Evolutionary conservation across 2,888 invertebrate genomes (phyloP), one percentile per base, ranked within the genome.

Genomic region (Ischnus inquisitorius): DNA sequence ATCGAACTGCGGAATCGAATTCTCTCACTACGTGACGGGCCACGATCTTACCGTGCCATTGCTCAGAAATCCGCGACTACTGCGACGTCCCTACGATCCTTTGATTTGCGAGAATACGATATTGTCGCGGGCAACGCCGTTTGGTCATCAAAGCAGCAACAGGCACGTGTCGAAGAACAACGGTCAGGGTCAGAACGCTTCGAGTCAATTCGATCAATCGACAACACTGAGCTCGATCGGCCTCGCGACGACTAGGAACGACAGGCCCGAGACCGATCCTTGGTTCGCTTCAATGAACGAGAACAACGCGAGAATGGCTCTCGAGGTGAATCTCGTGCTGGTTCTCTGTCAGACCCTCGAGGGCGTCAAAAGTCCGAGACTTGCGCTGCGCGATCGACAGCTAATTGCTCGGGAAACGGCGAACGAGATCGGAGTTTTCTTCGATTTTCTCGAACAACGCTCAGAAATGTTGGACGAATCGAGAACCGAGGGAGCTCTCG

Each of bases 261-360:
- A 82, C 0, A 54, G 87, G 43, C 76, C 79, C 39, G 87, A 87
- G 60, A 80, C 84, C 0, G 87, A 87, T 81, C 93, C 93, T 0
- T 93, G 93, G 93, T 93, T 93, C 77, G 91, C 92, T 34, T 92
- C 93, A 8, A 93, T 93, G 93, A 92, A 93, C 41, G 90, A 92
- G 43, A 91, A 92, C 43, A 93, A 93, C 34, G 91, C 93, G 3
- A 88, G 93, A 54, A 85, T 93, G 0, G 93, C 93, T 0, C 87
- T 93, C 1, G 93, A 93, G 80, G 90, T 93, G 1, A 93, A 93
- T 85, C 90, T 93, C 2, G 90, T 92, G 1, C 86, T 93, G 8
- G 89, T 93, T 43, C 84, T 93, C 12, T 93, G 93, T 43, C 93
- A 93, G 81, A 92, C 92, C 0, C 76, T 93, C 3, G 93, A 93